phyloP scores from a whole-genome alignment of 2,797 vertebrate species.

The Lophotriccus pileatus region DNA sequence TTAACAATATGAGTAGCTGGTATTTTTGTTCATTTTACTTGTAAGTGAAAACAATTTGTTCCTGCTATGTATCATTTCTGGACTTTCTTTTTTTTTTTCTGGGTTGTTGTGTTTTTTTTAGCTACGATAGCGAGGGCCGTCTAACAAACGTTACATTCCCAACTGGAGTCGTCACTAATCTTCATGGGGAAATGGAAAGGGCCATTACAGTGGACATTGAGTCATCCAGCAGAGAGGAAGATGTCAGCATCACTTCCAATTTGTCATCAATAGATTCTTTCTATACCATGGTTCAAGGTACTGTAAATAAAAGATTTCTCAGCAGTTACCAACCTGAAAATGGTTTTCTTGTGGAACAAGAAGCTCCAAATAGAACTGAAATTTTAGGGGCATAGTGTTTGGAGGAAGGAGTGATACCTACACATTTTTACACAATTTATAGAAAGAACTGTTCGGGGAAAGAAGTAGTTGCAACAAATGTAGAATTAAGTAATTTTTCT shows the following conservation, averaged over 20 bases:
- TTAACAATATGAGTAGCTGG: conserved; percentile 33
- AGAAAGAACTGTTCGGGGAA: neutral
- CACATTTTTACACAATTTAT: neutral
- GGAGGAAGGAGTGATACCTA: neutral
- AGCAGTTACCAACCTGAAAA: neutral
- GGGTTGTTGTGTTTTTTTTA: conserved; percentile 54
- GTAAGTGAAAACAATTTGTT: conserved; percentile 38
- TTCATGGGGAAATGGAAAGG: conserved; percentile 91
- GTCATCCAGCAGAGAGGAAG: conserved; percentile 92
- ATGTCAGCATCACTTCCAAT: conserved; percentile 93
- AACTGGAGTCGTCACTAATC: conserved; percentile 92
- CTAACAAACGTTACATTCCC: conserved; percentile 98
- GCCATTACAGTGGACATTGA: conserved; percentile 92
- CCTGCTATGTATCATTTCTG: conserved; percentile 16
- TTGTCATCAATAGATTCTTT: conserved; percentile 91
- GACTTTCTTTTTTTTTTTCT: neutral
- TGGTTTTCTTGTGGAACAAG: neutral
- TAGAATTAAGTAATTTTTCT: neutral
- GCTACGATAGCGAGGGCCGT: conserved; percentile 95
- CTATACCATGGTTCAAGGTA: conserved; percentile 97
- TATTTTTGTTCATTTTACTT: conserved; percentile 2
- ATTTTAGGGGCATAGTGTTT: neutral
- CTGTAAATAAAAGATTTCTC: neutral
- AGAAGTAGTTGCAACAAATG: neutral
- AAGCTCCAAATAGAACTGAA: neutral